Conservation (phyloP, 2,797 vertebrate species). For the Percopsis omiscomaycus region DNA sequence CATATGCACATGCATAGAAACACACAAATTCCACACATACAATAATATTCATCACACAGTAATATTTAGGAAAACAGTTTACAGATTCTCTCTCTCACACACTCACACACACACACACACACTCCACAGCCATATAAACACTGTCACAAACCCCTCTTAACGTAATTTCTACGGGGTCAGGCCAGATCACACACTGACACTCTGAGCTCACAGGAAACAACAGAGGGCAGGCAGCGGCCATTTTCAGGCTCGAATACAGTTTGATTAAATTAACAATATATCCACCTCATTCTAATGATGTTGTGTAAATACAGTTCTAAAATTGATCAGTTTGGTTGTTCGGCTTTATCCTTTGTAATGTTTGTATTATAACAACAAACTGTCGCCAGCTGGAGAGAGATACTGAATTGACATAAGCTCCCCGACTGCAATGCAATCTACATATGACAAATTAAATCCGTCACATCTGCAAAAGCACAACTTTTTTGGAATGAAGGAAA, state of each 20-base stretch:
- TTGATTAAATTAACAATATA: slow-evolving; percentile 36
- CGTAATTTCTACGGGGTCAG: slow-evolving; percentile 24
- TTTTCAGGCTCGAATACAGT: slow-evolving; percentile 45
- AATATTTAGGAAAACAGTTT: background rate
- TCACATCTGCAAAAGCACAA: background rate
- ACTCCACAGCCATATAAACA: slow-evolving; percentile 7
- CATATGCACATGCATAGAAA: too few relatives aligned
- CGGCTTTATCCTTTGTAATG: too few relatives aligned
- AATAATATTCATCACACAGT: background rate
- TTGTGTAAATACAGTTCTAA: slow-evolving; percentile 24
- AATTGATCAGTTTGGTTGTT: too few relatives aligned
- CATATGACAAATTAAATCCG: background rate
- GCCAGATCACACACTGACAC: slow-evolving; percentile 22
- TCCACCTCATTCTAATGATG: slow-evolving; percentile 12
- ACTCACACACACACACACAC: slow-evolving; percentile 2
- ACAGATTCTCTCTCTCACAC: slow-evolving; percentile 9
- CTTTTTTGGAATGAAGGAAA: slow-evolving; percentile 1
- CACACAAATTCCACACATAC: background rate
- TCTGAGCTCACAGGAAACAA: slow-evolving; percentile 31
- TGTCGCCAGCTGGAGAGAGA: slow-evolving; percentile 16
- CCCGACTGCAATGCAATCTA: background rate
- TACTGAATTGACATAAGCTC: background rate
- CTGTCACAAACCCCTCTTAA: background rate
- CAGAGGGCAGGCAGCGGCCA: slow-evolving; percentile 46
- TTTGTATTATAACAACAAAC: background rate